Conservation (phyloP, 1,140 invertebrate genomes). For the Bactericera cockerelli region DNA sequence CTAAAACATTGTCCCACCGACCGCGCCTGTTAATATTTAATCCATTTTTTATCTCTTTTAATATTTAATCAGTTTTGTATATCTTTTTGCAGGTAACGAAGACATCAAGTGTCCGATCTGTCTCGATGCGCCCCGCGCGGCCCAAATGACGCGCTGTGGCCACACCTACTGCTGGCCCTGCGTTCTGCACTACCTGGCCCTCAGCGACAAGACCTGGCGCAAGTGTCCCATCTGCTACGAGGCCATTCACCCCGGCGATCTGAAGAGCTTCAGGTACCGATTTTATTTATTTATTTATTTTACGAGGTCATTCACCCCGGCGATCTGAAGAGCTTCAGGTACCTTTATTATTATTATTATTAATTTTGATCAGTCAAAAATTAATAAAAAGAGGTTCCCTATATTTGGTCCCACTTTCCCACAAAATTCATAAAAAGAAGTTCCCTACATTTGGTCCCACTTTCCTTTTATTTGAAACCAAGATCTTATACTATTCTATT, state of each 20-base stretch:
- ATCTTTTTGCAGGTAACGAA: conserved; percentile 43
- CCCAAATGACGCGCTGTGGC: conserved; percentile 84
- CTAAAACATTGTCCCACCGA: too few species aligned
- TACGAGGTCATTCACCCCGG: conserved; percentile 55
- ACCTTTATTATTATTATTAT: conserved; percentile 10
- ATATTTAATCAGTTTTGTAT: too few species aligned
- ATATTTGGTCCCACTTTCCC: not conserved
- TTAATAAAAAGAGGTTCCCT: not conserved
- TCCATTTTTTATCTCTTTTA: too few species aligned
- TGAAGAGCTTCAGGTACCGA: conserved; percentile 58
- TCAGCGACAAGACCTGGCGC: conserved; percentile 59
- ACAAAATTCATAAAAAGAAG: not conserved
- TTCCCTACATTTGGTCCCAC: too few species aligned
- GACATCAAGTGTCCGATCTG: conserved; percentile 79
- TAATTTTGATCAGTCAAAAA: too few species aligned
- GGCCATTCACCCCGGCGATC: conserved; percentile 52
- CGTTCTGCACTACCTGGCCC: conserved; percentile 76
- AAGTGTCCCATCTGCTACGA: conserved; percentile 81
- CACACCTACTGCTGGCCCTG: conserved; percentile 95
- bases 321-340: conserved; percentile 59
- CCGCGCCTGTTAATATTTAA: too few species aligned
- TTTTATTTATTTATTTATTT: conserved; percentile 15
- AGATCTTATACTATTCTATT: too few species aligned
- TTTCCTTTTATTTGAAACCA: too few species aligned
- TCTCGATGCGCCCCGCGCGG: conserved; percentile 61